Conservation (phyloP, 2,113 vertebrate genomes). For the Mirza zaza region DNA sequence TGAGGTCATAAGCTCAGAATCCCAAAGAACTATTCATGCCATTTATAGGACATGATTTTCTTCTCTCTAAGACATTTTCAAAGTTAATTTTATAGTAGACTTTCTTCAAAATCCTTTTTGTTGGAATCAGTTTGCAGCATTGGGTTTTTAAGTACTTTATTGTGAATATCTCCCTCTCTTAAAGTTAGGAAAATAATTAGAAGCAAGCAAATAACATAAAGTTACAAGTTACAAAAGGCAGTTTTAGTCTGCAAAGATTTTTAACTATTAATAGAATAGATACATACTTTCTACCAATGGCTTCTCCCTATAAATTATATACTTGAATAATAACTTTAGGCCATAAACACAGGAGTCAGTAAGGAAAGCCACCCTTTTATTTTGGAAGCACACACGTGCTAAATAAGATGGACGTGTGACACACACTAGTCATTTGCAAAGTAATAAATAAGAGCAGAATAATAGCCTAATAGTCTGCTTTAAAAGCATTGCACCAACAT, state of each 20-base stretch:
- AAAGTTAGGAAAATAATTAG: not conserved
- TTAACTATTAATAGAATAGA: not conserved
- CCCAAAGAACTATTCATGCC: slow-evolving; percentile 44
- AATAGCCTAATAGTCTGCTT: not conserved
- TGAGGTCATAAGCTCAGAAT: slow-evolving; percentile 62
- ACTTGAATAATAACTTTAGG: not conserved
- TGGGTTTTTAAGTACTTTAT: not conserved
- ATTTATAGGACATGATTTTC: slow-evolving; percentile 61
- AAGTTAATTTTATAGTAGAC: slow-evolving; percentile 49
- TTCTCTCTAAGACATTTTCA: slow-evolving; percentile 55
- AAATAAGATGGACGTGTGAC: not conserved
- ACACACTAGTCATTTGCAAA: not conserved
- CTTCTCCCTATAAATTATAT: not conserved
- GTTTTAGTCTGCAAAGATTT: slow-evolving; percentile 28
- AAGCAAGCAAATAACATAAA: not conserved
- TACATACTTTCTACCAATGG: not conserved
- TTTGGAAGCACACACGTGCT: not conserved
- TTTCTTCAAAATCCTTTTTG: slow-evolving; percentile 44
- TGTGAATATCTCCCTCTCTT: not conserved
- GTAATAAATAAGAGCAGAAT: not conserved
- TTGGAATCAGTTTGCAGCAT: not conserved
- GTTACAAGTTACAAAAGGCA: not conserved
- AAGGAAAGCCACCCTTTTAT: not conserved
- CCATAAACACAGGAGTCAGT: not conserved
- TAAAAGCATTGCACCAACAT: not conserved